These are phyloP conservation scores for Cancer borealis DNA, from an alignment of 2,888 invertebrate genomes.

Conservation along the genomic window DNA sequence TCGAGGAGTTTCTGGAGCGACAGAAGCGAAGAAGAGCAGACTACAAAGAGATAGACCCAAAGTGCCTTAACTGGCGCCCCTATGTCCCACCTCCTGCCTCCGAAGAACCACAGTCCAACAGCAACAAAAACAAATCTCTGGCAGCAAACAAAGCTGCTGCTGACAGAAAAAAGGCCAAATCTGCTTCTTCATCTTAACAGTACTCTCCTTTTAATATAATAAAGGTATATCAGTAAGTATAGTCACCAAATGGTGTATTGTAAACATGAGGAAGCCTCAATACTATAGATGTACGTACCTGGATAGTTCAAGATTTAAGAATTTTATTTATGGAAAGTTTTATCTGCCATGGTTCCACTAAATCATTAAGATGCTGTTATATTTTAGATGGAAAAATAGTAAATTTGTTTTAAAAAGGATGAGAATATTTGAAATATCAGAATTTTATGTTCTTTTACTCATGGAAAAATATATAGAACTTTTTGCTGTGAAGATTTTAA, in stretches of 20 bases:
- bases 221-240: background rate
- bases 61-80: constrained; percentile 75
- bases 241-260: constrained; percentile 9
- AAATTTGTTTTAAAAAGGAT: background rate
- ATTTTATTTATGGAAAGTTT: constrained; percentile 4
- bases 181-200: constrained; percentile 58
- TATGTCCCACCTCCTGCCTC: constrained; percentile 70
- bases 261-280: constrained; percentile 1
- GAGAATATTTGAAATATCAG: background rate
- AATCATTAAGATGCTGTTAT: background rate
- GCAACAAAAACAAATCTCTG: constrained; percentile 65
- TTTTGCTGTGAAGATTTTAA: background rate
- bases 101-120: constrained; percentile 57
- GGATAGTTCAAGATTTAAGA: constrained; percentile 30
- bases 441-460: background rate
- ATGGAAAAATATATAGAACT: background rate
- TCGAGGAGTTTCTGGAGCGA: constrained; percentile 94
- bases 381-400: background rate
- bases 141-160: constrained; percentile 62
- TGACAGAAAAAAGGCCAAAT: constrained; percentile 65
- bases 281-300: constrained; percentile 33
- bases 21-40: constrained; percentile 87
- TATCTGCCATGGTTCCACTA: background rate
- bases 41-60: constrained; percentile 92
- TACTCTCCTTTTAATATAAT: background rate